These are phyloP conservation scores for Notarius lentiginosus DNA, from an alignment of 2,113 vertebrate genomes.

Conservation along the genomic window DNA sequence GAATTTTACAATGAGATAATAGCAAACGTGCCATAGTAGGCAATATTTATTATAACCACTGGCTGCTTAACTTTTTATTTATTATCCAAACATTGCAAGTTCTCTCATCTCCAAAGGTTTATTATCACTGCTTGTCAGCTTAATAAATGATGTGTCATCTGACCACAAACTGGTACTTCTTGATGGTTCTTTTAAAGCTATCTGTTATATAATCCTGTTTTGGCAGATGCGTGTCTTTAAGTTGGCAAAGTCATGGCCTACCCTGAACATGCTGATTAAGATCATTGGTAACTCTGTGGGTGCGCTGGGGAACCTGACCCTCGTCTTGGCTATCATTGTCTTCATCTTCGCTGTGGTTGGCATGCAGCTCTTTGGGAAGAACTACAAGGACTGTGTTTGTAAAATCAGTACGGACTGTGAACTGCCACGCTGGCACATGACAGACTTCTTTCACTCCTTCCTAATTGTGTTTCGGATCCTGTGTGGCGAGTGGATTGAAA, in stretches of 20 bases:
- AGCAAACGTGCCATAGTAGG: not conserved
- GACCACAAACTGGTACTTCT: not conserved
- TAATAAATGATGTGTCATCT: not conserved
- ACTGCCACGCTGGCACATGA: slow-evolving; percentile 96
- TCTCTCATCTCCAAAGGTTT: not conserved
- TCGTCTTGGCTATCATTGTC: slow-evolving; percentile 93
- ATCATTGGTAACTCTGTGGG: slow-evolving; percentile 95
- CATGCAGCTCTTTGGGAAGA: slow-evolving; percentile 95
- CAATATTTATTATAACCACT: not conserved
- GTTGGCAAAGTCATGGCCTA: slow-evolving; percentile 94
- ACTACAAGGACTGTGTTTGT: slow-evolving; percentile 90
- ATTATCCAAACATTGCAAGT: not conserved
- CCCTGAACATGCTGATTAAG: slow-evolving; percentile 94
- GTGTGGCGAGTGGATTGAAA: slow-evolving; percentile 97
- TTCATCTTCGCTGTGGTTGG: slow-evolving; percentile 97
- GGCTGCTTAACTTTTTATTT: not conserved
- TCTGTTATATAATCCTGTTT: not conserved
- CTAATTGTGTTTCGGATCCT: slow-evolving; percentile 94
- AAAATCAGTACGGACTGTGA: slow-evolving; percentile 81
- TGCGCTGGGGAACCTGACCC: slow-evolving; percentile 88
- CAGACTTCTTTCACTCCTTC: slow-evolving; percentile 94
- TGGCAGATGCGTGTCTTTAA: slow-evolving; percentile 92
- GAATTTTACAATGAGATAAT: not conserved
- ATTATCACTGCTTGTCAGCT: not conserved
- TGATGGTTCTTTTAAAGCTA: not conserved